Evolutionary conservation across 1,140 invertebrate species (phyloP).

Genomic region (Telenomus remus): DNA sequence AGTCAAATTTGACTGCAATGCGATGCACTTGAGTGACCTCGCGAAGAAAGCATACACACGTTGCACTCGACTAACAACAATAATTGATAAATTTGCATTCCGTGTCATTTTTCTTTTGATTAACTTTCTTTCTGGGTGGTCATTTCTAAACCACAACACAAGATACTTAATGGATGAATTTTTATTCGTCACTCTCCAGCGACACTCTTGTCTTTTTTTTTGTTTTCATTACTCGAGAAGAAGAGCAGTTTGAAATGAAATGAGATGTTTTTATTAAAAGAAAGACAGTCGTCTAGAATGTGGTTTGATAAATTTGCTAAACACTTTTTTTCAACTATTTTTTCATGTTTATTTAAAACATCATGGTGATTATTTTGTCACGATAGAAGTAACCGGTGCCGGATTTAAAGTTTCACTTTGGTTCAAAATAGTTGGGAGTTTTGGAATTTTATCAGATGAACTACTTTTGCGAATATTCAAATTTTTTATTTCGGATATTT

Average conservation of each 20-base stretch:
- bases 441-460: conserved; percentile 22
- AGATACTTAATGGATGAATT: conserved; percentile 29
- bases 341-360: conserved; percentile 4
- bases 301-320: too few species aligned
- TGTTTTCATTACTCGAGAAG: neutral
- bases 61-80: conserved; percentile 51
- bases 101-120: conserved; percentile 53
- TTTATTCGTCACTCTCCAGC: conserved; percentile 37
- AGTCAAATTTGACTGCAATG: conserved; percentile 31
- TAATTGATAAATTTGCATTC: conserved; percentile 52
- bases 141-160: conserved; percentile 37
- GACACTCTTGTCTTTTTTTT: conserved; percentile 6
- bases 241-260: neutral
- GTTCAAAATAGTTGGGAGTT: conserved; percentile 13
- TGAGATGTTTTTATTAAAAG: too few species aligned
- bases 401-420: conserved; percentile 7
- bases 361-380: conserved; percentile 17
- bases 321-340: conserved; percentile 4
- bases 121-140: conserved; percentile 42
- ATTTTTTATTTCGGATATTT: too few species aligned
- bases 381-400: neutral
- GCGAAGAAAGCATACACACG: conserved; percentile 51
- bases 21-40: conserved; percentile 45
- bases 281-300: too few species aligned
- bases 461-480: conserved; percentile 17